These are phyloP conservation scores for Lontra canadensis DNA, from an alignment of 2,113 vertebrate genomes.

Conservation along the genomic window DNA sequence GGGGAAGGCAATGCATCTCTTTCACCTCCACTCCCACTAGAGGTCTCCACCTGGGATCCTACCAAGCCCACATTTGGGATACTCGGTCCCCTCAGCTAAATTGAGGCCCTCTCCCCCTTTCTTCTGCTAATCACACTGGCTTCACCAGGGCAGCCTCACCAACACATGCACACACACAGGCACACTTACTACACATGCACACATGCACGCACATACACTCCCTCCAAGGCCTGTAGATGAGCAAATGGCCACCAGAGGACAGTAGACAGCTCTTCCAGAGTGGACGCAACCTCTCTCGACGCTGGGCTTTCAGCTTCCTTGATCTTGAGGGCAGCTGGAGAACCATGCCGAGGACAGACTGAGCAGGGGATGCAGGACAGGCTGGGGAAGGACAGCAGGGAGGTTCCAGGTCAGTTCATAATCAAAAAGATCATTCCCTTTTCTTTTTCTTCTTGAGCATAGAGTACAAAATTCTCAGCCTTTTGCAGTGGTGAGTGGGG, in stretches of 20 bases:
- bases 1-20: neutral
- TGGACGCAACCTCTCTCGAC: neutral
- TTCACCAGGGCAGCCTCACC: neutral
- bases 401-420: too few relatives aligned
- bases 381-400: neutral
- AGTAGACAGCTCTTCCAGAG: neutral
- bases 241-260: neutral
- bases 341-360: neutral
- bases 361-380: neutral
- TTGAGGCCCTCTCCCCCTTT: neutral
- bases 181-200: neutral
- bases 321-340: neutral
- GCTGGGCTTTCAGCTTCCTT: neutral
- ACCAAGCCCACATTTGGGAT: neutral
- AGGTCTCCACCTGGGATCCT: neutral
- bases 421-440: neutral
- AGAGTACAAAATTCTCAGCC: neutral
- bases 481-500: neutral
- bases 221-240: neutral
- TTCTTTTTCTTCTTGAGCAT: neutral
- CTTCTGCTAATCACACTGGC: neutral
- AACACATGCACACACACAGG: neutral
- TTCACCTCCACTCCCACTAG: neutral
- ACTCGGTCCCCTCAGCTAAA: neutral
- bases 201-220: neutral